Evolutionary conservation across 2,888 invertebrate genomes (phyloP), one percentile per base, ranked within the genome.

Genomic region (Monoplex corrugatus): DNA sequence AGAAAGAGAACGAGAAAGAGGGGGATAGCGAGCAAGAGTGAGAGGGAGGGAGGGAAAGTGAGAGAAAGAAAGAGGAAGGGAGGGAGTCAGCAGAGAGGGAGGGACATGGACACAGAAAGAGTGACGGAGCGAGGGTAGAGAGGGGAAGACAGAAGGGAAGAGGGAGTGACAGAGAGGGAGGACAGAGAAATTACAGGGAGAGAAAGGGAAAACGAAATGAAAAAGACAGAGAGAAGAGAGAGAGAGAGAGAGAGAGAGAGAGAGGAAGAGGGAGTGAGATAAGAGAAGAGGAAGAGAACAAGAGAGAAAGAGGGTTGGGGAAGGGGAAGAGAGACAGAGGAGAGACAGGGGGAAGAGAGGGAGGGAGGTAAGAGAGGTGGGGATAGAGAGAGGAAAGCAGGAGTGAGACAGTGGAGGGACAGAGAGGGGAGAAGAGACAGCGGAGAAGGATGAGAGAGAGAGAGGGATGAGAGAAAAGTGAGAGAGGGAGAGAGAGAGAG

Each of bases 1-100:
- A 87, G 44, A 80, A 38, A 80, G 80, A 86, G 84, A 89, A 80
- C 43, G 45, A 78, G 88, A 86, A 35, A 80, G 45, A 84, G 16
- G 78, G 50, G 75, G 19, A 84, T 83, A 84, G 23, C 68, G 44
- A 84, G 6, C n/a, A n/a, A n/a, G n/a, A n/a, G n/a, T n/a, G n/a
- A n/a, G n/a, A n/a, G 57, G 23, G 16, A 57, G 57, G 23, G 16
- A 57, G 57, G 23, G 16, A 57, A 23, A 57, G 16, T 19, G 57
- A 57, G 16, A 57, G 57, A 57, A 13, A 57, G 57, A 57, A 13
- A 57, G 1, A n/a, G n/a, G n/a, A n/a, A n/a, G n/a, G n/a, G n/a
- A n/a, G n/a, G n/a, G n/a, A n/a, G n/a, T n/a, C n/a, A n/a, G n/a
- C n/a, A n/a, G n/a, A n/a, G n/a, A 57, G 57, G 23, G 1, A 57